A percentile compares a stretch with the other conserved stretches of the same genome.
phyloP scores from a whole-genome alignment of 2,888 invertebrate genomes.

The Eulithis testata region DNA sequence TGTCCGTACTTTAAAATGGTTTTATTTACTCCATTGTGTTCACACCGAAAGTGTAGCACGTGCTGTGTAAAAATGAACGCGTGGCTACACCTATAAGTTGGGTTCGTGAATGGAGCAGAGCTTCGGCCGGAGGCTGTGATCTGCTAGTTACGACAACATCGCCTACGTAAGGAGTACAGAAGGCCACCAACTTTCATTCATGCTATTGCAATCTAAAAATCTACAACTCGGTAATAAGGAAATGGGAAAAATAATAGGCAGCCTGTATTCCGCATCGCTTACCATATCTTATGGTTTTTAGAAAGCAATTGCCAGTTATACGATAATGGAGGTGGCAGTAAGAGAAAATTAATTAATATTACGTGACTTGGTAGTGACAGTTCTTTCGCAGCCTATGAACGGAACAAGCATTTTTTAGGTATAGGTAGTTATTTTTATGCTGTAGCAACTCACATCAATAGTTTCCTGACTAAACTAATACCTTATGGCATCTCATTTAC shows the following conservation, averaged over 20 bases:
- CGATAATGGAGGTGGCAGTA: slow-evolving; percentile 9
- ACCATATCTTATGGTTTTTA: slow-evolving; percentile 30
- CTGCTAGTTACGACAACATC: slow-evolving; percentile 69
- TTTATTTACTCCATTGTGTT: no score
- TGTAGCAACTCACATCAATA: no score
- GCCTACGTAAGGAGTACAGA: slow-evolving; percentile 68
- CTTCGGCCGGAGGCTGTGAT: slow-evolving; percentile 39
- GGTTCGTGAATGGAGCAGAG: slow-evolving; percentile 71
- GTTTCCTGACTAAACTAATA: no score
- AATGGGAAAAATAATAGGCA: slow-evolving; percentile 36
- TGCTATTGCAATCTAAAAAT: slow-evolving; percentile 52
- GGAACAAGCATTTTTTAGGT: no score
- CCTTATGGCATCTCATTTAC: no score
- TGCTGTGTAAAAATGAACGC: slow-evolving; percentile 44
- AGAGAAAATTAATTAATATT: slow-evolving; percentile 20
- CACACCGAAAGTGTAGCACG: not conserved
- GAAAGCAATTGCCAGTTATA: slow-evolving; percentile 23
- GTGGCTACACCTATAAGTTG: slow-evolving; percentile 61
- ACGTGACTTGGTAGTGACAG: slow-evolving; percentile 16
- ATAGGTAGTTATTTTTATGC: no score
- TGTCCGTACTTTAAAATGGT: no score
- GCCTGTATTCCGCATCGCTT: slow-evolving; percentile 27
- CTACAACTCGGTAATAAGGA: slow-evolving; percentile 42
- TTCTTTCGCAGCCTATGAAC: no score
- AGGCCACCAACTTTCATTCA: slow-evolving; percentile 84